Evolutionary conservation across 2,797 vertebrate genomes (phyloP).

Genomic region (Gallirallus australis): DNA sequence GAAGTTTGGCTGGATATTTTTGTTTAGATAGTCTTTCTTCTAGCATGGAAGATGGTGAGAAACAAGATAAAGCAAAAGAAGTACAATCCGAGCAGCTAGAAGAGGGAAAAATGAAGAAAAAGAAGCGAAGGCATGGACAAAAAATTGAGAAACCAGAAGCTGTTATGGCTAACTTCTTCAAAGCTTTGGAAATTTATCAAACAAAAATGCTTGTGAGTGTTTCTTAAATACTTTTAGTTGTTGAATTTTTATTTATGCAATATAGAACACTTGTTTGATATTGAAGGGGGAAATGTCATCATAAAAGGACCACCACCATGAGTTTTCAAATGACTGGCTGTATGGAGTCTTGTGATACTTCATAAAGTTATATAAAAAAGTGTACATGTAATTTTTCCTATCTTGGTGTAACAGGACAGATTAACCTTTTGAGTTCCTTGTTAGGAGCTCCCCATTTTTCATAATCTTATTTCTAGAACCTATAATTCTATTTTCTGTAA

Average conservation of each 20-base stretch:
- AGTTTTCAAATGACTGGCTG: not conserved
- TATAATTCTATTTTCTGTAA: not conserved
- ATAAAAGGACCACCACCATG: not conserved
- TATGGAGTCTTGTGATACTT: not conserved
- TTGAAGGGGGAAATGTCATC: not conserved
- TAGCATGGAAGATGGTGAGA: slow-evolving; percentile 94
- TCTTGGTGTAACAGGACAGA: not conserved
- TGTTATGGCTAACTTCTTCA: slow-evolving; percentile 94
- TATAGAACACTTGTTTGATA: not conserved
- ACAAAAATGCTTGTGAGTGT: slow-evolving; percentile 92
- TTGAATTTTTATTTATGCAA: not conserved
- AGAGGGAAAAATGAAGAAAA: slow-evolving; percentile 82
- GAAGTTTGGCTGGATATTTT: not conserved
- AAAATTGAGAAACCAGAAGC: slow-evolving; percentile 90
- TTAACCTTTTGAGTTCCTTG: not conserved
- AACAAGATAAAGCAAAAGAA: slow-evolving; percentile 89
- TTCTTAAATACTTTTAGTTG: not conserved
- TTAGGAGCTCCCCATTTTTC: not conserved
- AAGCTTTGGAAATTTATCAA: slow-evolving; percentile 95
- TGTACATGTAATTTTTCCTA: not conserved
- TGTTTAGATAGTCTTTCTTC: slow-evolving; percentile 29
- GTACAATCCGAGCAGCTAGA: slow-evolving; percentile 71
- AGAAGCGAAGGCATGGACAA: slow-evolving; percentile 85
- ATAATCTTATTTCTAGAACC: not conserved
- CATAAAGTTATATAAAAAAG: not conserved